phyloP scores from a whole-genome alignment of 2,797 vertebrate species.

The Gephyroberyx darwinii region DNA sequence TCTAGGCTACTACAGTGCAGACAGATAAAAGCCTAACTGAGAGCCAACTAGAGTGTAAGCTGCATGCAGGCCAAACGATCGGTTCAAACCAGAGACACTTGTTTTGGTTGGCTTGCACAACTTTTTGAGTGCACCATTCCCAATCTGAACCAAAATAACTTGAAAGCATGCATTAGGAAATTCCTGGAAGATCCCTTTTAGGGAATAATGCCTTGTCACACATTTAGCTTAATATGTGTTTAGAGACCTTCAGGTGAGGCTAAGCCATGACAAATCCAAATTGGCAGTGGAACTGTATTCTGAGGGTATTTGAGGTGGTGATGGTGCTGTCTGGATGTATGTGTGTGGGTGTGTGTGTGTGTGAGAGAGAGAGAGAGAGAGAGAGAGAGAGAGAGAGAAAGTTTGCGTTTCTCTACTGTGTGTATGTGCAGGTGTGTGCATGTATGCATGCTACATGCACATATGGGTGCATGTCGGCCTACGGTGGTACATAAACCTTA shows the following conservation, averaged over 20 bases:
- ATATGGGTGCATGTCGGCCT: conserved; percentile 49
- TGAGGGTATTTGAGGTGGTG: conserved; percentile 17
- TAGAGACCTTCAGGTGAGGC: conserved; percentile 43
- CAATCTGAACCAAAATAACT: conserved; percentile 53
- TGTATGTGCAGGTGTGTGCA: conserved; percentile 15
- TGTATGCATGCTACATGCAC: conserved; percentile 17
- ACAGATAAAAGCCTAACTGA: conserved; percentile 60
- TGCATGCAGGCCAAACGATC: conserved; percentile 35
- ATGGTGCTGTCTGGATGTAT: conserved; percentile 14
- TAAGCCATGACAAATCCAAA: conserved; percentile 39
- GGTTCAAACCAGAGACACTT: conserved; percentile 33
- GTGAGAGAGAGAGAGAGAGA: background rate
- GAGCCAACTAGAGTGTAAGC: conserved; percentile 43
- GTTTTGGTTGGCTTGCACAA: conserved; percentile 50
- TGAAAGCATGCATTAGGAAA: conserved; percentile 38
- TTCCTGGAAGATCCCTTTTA: conserved; percentile 37
- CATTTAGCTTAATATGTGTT: conserved; percentile 24
- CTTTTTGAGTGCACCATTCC: conserved; percentile 36
- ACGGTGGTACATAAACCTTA: conserved; percentile 19
- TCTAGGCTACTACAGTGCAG: conserved; percentile 47
- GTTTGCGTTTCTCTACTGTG: background rate
- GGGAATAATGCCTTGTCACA: conserved; percentile 25
- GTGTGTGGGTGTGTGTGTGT: conserved; percentile 4
- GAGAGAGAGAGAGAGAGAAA: background rate
- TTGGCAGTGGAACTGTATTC: conserved; percentile 7